Evolutionary conservation across 30 jellyfish, hydroid and myxozoan species (phyloP).

Genomic region (Aurelia aurita complex sp. Pacific): DNA sequence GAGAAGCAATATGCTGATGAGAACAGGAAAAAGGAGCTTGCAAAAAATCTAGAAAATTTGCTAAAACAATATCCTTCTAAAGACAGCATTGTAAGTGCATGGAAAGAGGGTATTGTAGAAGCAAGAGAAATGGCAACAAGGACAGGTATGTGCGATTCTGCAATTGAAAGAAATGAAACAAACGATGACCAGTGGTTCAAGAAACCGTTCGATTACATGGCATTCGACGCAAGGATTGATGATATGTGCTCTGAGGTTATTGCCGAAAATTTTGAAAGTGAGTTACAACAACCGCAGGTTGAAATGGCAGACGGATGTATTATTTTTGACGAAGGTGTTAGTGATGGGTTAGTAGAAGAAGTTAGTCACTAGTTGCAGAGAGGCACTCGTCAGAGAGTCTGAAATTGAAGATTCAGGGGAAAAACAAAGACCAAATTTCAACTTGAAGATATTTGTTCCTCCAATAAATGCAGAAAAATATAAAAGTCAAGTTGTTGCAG

Average conservation of each 20-base stretch:
- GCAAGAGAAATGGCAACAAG: conserved; percentile 28
- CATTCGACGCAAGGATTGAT: conserved; percentile 16
- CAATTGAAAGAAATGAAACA: conserved; percentile 9
- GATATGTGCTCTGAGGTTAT: conserved; percentile 21
- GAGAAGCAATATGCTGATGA: conserved; percentile 43
- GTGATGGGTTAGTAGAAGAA: conserved; percentile 9
- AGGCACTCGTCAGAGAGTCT: conserved; percentile 22
- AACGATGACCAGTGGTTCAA: conserved; percentile 25
- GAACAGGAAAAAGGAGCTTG: conserved; percentile 22
- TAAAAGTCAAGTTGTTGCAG: conserved; percentile 26
- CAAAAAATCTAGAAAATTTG: not conserved
- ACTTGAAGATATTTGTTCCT: conserved; percentile 24
- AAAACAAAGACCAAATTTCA: conserved; percentile 18
- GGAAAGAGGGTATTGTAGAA: conserved; percentile 44
- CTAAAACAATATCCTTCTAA: conserved; percentile 17
- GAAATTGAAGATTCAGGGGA: conserved; percentile 10
- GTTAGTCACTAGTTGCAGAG: conserved; percentile 7
- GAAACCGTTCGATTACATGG: conserved; percentile 23
- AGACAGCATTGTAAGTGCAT: conserved; percentile 14
- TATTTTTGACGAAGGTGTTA: not conserved
- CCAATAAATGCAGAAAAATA: conserved; percentile 20
- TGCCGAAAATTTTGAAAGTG: conserved; percentile 6
- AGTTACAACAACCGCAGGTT: not conserved
- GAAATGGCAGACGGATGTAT: conserved; percentile 19
- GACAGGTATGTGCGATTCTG: conserved; percentile 19